A percentile compares a stretch with the other conserved stretches of the same genome.
Conservation (phyloP, 2,113 vertebrate genomes). For the Rhodinocichla rosea region DNA sequence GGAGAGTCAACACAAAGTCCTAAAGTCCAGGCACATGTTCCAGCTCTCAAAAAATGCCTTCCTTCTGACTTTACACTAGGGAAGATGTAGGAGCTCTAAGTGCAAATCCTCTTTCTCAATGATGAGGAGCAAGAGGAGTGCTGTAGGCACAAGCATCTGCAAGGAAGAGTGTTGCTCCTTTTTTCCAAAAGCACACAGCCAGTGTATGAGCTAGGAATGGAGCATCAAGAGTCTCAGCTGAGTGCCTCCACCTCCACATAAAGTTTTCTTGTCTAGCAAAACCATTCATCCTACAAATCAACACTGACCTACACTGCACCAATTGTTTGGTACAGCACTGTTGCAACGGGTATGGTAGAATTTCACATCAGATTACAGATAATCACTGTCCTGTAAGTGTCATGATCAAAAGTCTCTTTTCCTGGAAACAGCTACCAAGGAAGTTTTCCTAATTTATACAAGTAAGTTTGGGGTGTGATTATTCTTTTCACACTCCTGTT, state of each 20-base stretch:
- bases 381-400: neutral
- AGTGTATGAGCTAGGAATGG: neutral
- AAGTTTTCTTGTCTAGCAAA: neutral
- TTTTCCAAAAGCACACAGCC: neutral
- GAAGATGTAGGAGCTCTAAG: neutral
- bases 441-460: neutral
- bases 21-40: neutral
- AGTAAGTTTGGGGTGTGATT: neutral
- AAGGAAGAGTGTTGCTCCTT: neutral
- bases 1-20: neutral
- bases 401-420: neutral
- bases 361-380: neutral
- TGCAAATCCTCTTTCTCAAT: neutral
- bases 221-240: accelerated
- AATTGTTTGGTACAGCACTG: neutral
- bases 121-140: neutral
- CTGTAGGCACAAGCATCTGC: neutral
- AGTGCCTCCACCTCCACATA: neutral
- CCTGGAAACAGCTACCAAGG: neutral
- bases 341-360: neutral
- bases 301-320: neutral
- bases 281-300: neutral
- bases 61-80: neutral
- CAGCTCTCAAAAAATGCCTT: neutral
- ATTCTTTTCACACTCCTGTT: neutral